phyloP scores from a whole-genome alignment of 2,797 vertebrate genomes.

The Ceryle rudis region DNA sequence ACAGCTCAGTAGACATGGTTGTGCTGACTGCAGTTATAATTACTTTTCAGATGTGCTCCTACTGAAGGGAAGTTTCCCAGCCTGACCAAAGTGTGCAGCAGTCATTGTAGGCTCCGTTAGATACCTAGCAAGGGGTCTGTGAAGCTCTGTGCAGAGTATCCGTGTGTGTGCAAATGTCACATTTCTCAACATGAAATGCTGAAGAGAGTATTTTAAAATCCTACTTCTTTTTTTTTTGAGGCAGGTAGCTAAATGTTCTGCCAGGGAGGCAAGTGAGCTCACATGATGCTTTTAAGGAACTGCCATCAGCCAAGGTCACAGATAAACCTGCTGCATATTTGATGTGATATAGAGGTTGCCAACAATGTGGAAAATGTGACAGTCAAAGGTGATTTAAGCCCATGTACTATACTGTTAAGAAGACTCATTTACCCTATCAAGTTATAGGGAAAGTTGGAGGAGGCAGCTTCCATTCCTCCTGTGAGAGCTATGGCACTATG shows the following conservation, averaged over 20 bases:
- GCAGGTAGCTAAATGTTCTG: neutral
- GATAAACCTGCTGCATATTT: neutral
- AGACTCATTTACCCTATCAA: neutral
- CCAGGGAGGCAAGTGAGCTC: neutral
- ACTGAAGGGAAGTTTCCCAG: neutral
- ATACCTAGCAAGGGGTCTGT: neutral
- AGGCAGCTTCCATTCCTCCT: neutral
- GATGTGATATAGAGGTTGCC: neutral
- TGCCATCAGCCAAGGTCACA: neutral
- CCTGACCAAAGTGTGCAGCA: neutral
- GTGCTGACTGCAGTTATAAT: neutral
- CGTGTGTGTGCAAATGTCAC: neutral
- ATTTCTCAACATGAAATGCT: neutral
- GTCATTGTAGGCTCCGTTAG: neutral
- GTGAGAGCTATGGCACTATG: neutral
- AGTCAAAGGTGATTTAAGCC: neutral
- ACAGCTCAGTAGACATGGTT: accelerated
- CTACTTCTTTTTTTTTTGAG: neutral
- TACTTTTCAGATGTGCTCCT: neutral
- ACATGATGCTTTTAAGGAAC: neutral
- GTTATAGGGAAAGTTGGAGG: neutral
- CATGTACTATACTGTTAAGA: neutral
- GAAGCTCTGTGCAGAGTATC: neutral
- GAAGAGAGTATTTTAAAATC: neutral
- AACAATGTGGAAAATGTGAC: neutral